Percentiles rank a stretch among this genome's conserved stretches.
phyloP scores from a whole-genome alignment of 2,797 vertebrate genomes.

The Propithecus perrieri region DNA sequence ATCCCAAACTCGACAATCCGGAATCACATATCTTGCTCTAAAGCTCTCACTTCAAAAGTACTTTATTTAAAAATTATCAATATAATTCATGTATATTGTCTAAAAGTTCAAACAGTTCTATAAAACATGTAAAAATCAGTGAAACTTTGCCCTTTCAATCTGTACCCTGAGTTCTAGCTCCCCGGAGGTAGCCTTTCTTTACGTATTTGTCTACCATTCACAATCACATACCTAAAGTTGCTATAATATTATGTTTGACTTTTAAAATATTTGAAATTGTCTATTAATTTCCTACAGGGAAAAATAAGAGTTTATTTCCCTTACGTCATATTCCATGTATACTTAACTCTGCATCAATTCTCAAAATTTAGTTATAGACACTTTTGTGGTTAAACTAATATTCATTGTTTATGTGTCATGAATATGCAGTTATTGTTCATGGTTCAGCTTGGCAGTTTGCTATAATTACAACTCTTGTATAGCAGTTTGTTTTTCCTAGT shows the following conservation, averaged over 20 bases:
- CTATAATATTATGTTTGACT: background rate
- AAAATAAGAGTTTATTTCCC: background rate
- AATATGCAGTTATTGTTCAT: background rate
- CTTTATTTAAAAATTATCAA: background rate
- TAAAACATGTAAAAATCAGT: background rate
- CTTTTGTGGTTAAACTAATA: constrained; percentile 12
- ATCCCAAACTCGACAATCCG: background rate
- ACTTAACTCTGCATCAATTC: background rate
- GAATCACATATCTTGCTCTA: background rate
- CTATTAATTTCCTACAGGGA: background rate
- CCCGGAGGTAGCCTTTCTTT: background rate
- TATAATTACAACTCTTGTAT: background rate
- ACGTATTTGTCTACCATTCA: background rate
- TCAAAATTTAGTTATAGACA: background rate
- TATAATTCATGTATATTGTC: background rate
- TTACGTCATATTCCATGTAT: background rate
- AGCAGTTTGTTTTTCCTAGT: background rate
- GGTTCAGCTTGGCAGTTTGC: background rate
- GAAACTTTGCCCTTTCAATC: background rate
- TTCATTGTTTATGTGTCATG: background rate
- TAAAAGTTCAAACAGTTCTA: background rate
- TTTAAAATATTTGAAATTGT: background rate
- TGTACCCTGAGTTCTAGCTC: background rate
- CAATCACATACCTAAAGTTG: background rate
- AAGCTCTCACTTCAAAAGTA: background rate